Conservation (phyloP, 2,888 invertebrate species). For the Lottia scabra region DNA sequence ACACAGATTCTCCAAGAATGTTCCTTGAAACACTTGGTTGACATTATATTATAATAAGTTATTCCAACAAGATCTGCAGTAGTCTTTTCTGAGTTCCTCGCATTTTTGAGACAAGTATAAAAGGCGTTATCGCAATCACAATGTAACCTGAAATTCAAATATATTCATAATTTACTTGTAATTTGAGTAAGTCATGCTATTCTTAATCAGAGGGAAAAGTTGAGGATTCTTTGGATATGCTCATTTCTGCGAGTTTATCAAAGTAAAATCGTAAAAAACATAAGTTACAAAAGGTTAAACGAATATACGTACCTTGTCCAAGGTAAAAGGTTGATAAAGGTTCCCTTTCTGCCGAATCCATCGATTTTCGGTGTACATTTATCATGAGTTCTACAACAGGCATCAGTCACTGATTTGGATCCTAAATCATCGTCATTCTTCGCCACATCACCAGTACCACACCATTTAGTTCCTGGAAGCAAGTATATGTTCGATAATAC, state of each 20-base stretch:
- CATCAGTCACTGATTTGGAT: not conserved
- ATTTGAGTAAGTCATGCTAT: too few relatives aligned
- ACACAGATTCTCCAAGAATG: not conserved
- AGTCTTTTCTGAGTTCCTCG: not conserved
- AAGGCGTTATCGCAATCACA: not conserved
- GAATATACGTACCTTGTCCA: not conserved
- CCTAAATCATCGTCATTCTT: not conserved
- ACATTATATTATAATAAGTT: not conserved
- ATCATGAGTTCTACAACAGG: conserved; percentile 8
- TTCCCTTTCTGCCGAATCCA: not conserved
- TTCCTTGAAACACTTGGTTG: not conserved
- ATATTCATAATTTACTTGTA: not conserved
- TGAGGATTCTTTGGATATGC: too few relatives aligned
- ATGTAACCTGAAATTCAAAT: not conserved
- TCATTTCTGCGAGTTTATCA: too few relatives aligned
- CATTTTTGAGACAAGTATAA: not conserved
- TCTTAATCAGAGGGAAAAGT: too few relatives aligned
- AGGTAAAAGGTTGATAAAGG: not conserved
- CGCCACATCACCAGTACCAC: conserved; percentile 2
- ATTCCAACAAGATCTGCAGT: not conserved
- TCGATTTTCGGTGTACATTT: not conserved
- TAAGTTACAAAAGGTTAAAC: not conserved
- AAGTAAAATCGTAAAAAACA: too few relatives aligned
- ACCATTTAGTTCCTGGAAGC: conserved; percentile 9
- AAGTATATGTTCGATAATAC: not conserved